Percentiles rank a stretch among this genome's conserved stretches.
Conservation (phyloP, 2,113 vertebrate species). For the Egretta garzetta region DNA sequence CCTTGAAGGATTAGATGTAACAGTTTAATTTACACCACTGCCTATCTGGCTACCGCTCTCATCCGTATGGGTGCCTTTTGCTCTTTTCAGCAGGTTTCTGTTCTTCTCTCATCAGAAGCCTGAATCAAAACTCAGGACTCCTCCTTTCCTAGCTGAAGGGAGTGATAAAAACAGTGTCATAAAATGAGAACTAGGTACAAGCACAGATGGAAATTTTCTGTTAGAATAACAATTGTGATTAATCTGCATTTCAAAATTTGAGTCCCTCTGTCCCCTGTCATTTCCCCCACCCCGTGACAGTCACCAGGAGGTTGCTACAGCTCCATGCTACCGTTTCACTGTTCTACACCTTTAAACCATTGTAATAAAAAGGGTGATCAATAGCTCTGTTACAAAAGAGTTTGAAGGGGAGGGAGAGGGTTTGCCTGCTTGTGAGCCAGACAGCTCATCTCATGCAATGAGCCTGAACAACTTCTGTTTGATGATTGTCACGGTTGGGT, state of each 20-base stretch:
- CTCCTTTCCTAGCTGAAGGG: slow-evolving; percentile 9
- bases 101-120: slow-evolving; percentile 30
- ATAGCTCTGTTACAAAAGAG: not conserved
- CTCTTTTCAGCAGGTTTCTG: slow-evolving; percentile 38
- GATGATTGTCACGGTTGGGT: slow-evolving; percentile 8
- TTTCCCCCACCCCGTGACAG: not conserved
- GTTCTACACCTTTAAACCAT: not conserved
- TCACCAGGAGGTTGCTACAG: not conserved
- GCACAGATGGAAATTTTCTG: slow-evolving; percentile 31
- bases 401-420: not conserved
- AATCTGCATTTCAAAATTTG: slow-evolving; percentile 3
- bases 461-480: slow-evolving; percentile 55
- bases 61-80: slow-evolving; percentile 37
- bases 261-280: accelerated
- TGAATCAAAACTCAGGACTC: slow-evolving; percentile 18
- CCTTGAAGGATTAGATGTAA: not conserved
- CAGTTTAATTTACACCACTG: slow-evolving; percentile 2
- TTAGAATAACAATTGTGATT: slow-evolving; percentile 9
- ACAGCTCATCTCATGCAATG: slow-evolving; percentile 39
- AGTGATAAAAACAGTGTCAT: not conserved
- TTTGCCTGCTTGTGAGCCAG: not conserved
- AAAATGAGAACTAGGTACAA: not conserved
- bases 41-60: slow-evolving; percentile 22
- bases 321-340: not conserved
- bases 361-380: not conserved